Conservation (phyloP, 2,888 invertebrate species). For the Temnothorax rugatulus region DNA sequence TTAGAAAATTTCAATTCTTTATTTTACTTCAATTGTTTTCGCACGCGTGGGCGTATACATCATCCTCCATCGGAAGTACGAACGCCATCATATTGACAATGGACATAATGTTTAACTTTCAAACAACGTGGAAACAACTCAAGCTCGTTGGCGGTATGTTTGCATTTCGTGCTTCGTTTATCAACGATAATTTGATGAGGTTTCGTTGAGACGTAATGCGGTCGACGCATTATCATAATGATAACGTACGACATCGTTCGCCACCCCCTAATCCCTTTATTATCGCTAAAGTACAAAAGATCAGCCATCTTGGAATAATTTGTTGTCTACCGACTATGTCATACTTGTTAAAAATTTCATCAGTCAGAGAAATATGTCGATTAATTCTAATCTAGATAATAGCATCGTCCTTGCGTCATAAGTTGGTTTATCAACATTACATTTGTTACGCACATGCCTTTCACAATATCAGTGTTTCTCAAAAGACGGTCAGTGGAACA, state of each 20-base stretch:
- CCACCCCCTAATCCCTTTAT: not conserved
- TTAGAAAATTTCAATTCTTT: conserved; percentile 1
- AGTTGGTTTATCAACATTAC: conserved; percentile 18
- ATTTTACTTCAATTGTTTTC: not conserved
- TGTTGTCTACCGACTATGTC: not conserved
- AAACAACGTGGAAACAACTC: not conserved
- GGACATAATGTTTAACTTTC: conserved; percentile 32
- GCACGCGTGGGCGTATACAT: not conserved
- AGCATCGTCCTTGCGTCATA: conserved; percentile 30
- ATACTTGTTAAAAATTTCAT: conserved; percentile 42
- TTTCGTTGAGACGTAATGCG: conserved; percentile 19
- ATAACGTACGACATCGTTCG: not conserved
- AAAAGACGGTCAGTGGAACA: not conserved
- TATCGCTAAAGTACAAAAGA: conserved; percentile 5
- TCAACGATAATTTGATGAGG: conserved; percentile 42
- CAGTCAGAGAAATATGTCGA: conserved; percentile 32
- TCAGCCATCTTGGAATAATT: not conserved
- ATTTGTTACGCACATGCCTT: conserved; percentile 31
- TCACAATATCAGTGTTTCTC: conserved; percentile 36
- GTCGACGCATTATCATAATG: conserved; percentile 42
- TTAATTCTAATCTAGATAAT: conserved; percentile 61
- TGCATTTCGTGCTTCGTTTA: not conserved
- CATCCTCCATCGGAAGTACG: not conserved
- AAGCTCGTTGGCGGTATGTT: not conserved
- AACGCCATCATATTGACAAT: not conserved